These are phyloP conservation scores for Corythoichthys haematopterus DNA, from an alignment of 2,113 vertebrate species.

Conservation along the genomic window DNA sequence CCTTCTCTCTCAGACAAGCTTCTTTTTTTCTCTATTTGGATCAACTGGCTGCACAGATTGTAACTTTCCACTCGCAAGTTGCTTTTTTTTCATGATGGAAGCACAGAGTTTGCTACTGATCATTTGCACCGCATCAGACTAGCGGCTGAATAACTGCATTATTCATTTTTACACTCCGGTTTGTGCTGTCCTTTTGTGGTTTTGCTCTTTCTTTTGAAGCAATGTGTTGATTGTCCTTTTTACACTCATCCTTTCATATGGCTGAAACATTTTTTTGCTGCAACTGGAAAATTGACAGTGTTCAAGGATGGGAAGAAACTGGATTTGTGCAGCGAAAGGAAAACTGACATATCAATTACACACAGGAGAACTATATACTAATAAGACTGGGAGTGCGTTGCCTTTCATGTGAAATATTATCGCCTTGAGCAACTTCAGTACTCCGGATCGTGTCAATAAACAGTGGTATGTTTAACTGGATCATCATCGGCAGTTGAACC, in stretches of 20 bases:
- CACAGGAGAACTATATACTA: constrained; percentile 3
- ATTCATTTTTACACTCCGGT: constrained; percentile 53
- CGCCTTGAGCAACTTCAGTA: constrained; percentile 48
- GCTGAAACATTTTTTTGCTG: constrained; percentile 8
- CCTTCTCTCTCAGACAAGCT: neutral
- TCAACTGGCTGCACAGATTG: neutral
- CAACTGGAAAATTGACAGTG: constrained; percentile 4
- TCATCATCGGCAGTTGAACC: constrained; percentile 17
- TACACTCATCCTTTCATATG: neutral
- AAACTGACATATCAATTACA: neutral
- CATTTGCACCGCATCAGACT: constrained; percentile 43
- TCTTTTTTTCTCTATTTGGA: neutral
- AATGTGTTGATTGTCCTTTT: neutral
- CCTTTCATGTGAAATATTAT: constrained; percentile 6
- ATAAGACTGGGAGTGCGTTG: neutral
- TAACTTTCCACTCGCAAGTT: constrained; percentile 4
- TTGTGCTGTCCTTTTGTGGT: constrained; percentile 25
- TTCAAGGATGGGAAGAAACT: neutral
- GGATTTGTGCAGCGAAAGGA: neutral
- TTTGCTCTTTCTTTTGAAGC: neutral
- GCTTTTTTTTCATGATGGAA: constrained; percentile 6
- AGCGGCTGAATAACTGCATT: constrained; percentile 53
- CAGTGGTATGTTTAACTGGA: constrained; percentile 24
- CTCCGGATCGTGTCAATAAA: constrained; percentile 19
- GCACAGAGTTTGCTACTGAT: constrained; percentile 42